phyloP scores from a whole-genome alignment of 2,113 vertebrate genomes.

The Zosterops borbonicus region DNA sequence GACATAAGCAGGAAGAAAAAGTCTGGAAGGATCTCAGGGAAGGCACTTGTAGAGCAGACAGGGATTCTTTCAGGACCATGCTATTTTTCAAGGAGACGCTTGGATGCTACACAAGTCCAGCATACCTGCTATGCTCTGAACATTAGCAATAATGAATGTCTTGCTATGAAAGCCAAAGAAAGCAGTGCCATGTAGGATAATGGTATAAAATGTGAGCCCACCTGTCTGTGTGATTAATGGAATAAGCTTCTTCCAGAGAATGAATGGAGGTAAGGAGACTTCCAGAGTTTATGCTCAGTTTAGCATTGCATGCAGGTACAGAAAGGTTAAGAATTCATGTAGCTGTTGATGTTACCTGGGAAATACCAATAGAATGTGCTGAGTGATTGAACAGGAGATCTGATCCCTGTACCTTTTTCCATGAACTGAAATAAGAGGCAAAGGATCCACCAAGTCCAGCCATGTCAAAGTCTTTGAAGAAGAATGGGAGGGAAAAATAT shows the following conservation, averaged over 20 bases:
- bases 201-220: neutral
- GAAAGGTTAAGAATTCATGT: neutral
- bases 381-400: neutral
- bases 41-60: neutral
- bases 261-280: neutral
- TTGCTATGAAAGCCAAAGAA: neutral
- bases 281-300: neutral
- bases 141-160: neutral
- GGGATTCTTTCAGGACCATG: neutral
- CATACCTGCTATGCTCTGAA: neutral
- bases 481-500: neutral
- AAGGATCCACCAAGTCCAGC: neutral
- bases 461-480: neutral
- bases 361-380: neutral
- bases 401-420: neutral
- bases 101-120: neutral
- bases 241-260: neutral
- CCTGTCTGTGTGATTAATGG: neutral
- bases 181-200: neutral
- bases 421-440: neutral
- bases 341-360: neutral
- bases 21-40: neutral
- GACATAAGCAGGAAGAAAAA: neutral
- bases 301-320: neutral
- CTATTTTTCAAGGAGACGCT: neutral